Base-by-base conservation (phyloP, 2,113 vertebrate genomes). In the Varanus salvator region DNA sequence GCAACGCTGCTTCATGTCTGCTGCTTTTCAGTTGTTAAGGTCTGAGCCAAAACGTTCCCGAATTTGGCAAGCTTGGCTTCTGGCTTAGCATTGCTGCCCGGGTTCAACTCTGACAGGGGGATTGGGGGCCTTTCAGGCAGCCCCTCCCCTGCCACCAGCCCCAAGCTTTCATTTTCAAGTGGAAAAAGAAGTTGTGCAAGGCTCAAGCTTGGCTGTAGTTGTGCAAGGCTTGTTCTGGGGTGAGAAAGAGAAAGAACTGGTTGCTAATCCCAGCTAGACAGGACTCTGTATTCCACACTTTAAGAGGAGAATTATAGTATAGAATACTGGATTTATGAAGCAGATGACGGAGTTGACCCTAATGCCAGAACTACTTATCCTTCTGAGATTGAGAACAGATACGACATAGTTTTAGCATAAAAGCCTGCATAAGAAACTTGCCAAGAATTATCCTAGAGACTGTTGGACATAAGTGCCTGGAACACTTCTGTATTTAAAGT, bases 381-480 rank as follows among this genome's bases (percentile, higher is more conserved):
- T 44, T 86, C 85, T 60, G 72, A 68, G 44, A 76, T 50, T 31
- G 76, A 78, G 23, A 48, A 80, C 29, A 29, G 72, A 27, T 80
- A 25, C 5, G 6, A 0, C 1, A 77, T 64, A 25, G 31, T 27
- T 80, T 0, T 29, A 11, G 19, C 1, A 68, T 64, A 74, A 52
- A 38, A 48, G 3, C 0, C 66, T 60, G 0, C 25, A 0, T 0
- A 4, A 66, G 38, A 11, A 68, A 3, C 0, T 7, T 38, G 19
- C 29, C 54, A 34, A 1, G n/a, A 8, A 38, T 90, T 1, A 12
- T 23, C 11, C 14, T 17, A 0, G 0, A 0, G 21, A 29, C 71
- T 12, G 44, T 44, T 11, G 2, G n/a, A 34, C 2, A 1, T 0
- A 14, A 9, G 6, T 38, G 89, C 90, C 2, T 29, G 80, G 85